These are phyloP conservation scores for Calcarius lapponicus DNA, from an alignment of 2,797 vertebrate genomes.

Conservation along the genomic window DNA sequence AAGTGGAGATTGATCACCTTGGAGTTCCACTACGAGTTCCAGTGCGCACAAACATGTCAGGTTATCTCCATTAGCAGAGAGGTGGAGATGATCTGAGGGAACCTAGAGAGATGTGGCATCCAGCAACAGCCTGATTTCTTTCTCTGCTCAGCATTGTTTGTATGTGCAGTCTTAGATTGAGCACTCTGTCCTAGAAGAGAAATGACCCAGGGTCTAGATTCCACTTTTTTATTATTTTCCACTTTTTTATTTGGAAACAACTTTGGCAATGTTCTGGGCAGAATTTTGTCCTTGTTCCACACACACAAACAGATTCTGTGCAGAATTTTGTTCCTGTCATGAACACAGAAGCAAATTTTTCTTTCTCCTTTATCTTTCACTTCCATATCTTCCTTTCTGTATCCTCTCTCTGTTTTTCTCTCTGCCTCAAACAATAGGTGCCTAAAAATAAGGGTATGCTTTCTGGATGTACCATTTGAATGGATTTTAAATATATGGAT, in stretches of 20 bases:
- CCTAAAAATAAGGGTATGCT: not conserved
- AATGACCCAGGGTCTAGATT: not conserved
- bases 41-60: not conserved
- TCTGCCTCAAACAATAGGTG: not conserved
- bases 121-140: not conserved
- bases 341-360: not conserved
- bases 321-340: not conserved
- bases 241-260: not conserved
- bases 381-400: not conserved
- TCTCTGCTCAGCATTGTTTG: not conserved
- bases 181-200: not conserved
- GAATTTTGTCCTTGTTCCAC: not conserved
- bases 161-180: not conserved
- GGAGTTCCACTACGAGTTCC: rapidly evolving
- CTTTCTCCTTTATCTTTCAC: not conserved
- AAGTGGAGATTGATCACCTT: not conserved
- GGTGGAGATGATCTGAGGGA: not conserved
- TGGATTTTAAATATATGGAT: not conserved
- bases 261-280: not conserved
- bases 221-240: not conserved
- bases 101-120: not conserved
- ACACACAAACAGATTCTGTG: not conserved
- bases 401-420: not conserved
- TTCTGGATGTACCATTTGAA: not conserved
- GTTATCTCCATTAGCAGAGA: not conserved